These are phyloP conservation scores for Pipistrellus pipistrellus DNA, from an alignment of 2,797 vertebrate species.

Conservation along the genomic window DNA sequence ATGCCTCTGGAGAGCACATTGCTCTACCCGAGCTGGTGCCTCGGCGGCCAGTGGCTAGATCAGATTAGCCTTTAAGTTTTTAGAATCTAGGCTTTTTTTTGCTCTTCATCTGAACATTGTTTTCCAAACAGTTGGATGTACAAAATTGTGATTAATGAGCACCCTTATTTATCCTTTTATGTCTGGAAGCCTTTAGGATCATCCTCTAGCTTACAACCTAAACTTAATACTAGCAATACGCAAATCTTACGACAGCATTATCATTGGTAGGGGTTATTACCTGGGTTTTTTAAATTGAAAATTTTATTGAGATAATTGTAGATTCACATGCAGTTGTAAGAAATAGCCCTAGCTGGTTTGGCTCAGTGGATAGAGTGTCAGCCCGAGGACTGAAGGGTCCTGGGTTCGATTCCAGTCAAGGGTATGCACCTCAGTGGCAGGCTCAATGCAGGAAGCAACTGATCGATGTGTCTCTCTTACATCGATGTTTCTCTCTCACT, in stretches of 20 bases:
- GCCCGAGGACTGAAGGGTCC: no score
- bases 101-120: constrained; percentile 5
- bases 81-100: background rate
- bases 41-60: background rate
- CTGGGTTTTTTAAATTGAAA: background rate
- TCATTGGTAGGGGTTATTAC: background rate
- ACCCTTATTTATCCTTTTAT: background rate
- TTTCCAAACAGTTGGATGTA: constrained; percentile 9
- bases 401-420: no score
- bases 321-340: background rate
- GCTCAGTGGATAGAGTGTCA: no score
- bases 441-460: no score
- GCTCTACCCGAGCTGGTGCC: background rate
- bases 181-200: background rate
- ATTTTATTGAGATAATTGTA: background rate
- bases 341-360: background rate
- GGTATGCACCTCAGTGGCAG: no score
- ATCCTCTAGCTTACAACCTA: constrained; percentile 33
- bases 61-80: background rate
- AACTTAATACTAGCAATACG: background rate
- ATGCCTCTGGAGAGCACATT: background rate
- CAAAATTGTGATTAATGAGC: background rate
- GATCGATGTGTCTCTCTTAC: no score
- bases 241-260: background rate
- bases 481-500: no score